Conservation (phyloP, 2,113 vertebrate genomes). For the Butorides virescens region DNA sequence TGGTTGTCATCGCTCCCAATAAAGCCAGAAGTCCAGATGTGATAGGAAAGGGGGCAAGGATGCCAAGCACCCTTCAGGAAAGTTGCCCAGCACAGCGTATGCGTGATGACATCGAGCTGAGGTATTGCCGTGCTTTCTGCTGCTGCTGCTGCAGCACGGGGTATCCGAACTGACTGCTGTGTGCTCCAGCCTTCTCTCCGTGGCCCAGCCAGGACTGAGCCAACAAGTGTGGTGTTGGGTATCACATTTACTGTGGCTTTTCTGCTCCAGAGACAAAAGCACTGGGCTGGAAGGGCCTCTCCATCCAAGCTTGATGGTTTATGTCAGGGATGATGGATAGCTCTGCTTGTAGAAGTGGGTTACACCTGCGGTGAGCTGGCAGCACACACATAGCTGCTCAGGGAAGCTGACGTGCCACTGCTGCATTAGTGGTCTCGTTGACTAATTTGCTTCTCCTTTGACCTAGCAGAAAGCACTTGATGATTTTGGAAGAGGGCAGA, state of each 20-base stretch:
- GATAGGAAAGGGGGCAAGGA: not conserved
- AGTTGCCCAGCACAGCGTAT: not conserved
- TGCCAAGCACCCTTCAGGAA: not conserved
- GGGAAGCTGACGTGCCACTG: not conserved
- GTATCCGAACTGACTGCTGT: no score
- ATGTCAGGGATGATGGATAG: not conserved
- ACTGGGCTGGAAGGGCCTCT: not conserved
- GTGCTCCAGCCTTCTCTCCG: not conserved
- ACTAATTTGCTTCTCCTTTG: constrained; percentile 20
- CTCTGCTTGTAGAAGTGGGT: not conserved
- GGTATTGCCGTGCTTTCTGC: rapidly evolving
- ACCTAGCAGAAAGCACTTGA: not conserved
- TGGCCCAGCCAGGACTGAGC: not conserved
- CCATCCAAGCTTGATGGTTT: not conserved
- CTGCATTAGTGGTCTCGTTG: not conserved
- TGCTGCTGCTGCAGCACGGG: rapidly evolving
- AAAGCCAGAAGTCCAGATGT: not conserved
- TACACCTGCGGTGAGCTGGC: constrained; percentile 26
- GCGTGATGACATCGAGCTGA: rapidly evolving
- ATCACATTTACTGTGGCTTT: not conserved
- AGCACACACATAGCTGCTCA: rapidly evolving
- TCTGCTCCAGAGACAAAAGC: not conserved
- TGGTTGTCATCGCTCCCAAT: not conserved
- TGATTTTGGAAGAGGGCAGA: not conserved
- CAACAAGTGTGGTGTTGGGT: not conserved